phyloP scores from a whole-genome alignment of 2,113 vertebrate species.

The Caranx melampygus region DNA sequence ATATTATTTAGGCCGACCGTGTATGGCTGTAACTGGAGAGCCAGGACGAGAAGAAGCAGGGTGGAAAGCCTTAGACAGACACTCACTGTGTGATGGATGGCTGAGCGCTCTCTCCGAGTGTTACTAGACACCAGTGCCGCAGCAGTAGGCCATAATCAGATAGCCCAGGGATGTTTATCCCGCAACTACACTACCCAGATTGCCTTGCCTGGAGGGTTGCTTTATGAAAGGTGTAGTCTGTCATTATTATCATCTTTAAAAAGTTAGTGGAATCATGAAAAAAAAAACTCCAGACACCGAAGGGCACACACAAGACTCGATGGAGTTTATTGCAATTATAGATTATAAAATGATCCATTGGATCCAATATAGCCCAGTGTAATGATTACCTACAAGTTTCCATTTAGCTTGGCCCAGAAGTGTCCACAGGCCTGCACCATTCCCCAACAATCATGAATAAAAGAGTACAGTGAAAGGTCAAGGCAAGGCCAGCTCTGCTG shows the following conservation, averaged over 20 bases:
- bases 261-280: conserved; percentile 57
- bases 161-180: conserved; percentile 83
- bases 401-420: conserved; percentile 53
- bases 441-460: conserved; percentile 85
- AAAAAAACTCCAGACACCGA: conserved; percentile 28
- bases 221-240: conserved; percentile 74
- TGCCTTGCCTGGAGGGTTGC: conserved; percentile 78
- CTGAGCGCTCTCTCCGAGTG: conserved; percentile 91
- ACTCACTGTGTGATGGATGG: conserved; percentile 91
- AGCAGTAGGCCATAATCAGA: conserved; percentile 85
- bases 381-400: conserved; percentile 56
- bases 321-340: conserved; percentile 53
- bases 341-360: conserved; percentile 42
- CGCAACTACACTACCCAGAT: conserved; percentile 83
- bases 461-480: conserved; percentile 72
- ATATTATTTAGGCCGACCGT: conserved; percentile 99
- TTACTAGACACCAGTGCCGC: conserved; percentile 89
- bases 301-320: conserved; percentile 9
- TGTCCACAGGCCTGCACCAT: conserved; percentile 34
- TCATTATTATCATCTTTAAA: conserved; percentile 74
- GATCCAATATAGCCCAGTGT: conserved; percentile 41
- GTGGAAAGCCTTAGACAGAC: conserved; percentile 88
- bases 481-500: conserved; percentile 59
- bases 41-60: conserved; percentile 90
- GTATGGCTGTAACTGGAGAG: conserved; percentile 99